Conservation (phyloP, 1,140 invertebrate species). For the Anastatus disparis region DNA sequence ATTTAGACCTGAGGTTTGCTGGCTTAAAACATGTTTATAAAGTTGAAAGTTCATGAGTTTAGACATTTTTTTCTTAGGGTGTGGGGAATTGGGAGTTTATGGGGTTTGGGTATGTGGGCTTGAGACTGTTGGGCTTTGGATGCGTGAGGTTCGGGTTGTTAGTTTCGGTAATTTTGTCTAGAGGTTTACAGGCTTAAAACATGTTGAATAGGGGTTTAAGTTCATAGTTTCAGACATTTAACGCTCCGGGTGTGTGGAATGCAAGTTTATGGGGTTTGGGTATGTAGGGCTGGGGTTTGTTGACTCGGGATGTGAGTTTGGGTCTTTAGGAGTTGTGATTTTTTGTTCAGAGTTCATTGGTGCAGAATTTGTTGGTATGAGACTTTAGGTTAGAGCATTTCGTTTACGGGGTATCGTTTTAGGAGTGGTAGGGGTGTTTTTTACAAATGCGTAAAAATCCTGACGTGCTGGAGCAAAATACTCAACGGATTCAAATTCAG, state of each 20-base stretch:
- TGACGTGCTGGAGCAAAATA: neutral
- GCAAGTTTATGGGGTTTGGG: no score
- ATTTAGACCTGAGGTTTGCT: no score
- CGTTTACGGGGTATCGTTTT: neutral
- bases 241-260: no score
- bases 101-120: no score
- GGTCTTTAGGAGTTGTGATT: neutral
- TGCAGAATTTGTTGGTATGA: neutral
- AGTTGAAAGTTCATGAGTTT: no score
- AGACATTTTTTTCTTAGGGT: no score
- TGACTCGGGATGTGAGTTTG: neutral
- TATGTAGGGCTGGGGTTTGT: no score
- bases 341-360: neutral
- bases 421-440: neutral
- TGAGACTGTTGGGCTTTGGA: neutral
- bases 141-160: neutral
- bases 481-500: neutral
- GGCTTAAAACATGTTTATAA: no score
- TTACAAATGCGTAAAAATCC: neutral
- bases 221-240: neutral
- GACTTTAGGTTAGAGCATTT: neutral
- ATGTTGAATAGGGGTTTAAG: neutral
- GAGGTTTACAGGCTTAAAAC: neutral
- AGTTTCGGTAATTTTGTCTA: neutral
- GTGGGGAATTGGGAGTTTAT: no score